Conservation (phyloP, 1,140 invertebrate species). For the Drosophila sproati region DNA sequence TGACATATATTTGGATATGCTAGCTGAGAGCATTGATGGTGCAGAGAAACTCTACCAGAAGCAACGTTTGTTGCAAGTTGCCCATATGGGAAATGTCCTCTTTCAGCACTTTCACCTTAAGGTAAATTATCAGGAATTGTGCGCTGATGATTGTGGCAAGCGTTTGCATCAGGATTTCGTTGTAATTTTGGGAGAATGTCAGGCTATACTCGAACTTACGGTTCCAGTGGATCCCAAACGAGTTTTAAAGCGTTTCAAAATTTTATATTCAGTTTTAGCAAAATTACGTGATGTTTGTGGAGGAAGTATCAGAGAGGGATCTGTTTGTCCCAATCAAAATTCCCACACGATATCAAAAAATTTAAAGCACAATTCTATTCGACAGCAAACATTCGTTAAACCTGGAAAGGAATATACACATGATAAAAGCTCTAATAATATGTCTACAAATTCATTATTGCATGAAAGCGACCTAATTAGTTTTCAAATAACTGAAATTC, state of each 20-base stretch:
- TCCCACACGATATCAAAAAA: slow-evolving; percentile 6
- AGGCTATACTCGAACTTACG: slow-evolving; percentile 53
- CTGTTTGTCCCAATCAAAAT: slow-evolving; percentile 4
- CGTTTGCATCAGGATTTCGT: slow-evolving; percentile 64
- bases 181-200: slow-evolving; percentile 67
- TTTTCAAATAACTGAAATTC: slow-evolving; percentile 56
- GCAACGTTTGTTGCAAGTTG: slow-evolving; percentile 25
- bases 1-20: slow-evolving; percentile 62
- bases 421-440: not conserved
- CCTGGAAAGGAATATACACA: not conserved
- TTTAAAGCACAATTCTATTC: not conserved
- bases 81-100: slow-evolving; percentile 67
- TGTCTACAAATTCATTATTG: not conserved
- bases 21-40: slow-evolving; percentile 41
- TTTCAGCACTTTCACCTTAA: slow-evolving; percentile 63
- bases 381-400: slow-evolving; percentile 31
- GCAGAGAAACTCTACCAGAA: slow-evolving; percentile 40
- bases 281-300: slow-evolving; percentile 62
- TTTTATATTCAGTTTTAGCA: slow-evolving; percentile 65
- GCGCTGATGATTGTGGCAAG: slow-evolving; percentile 14
- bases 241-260: slow-evolving; percentile 75
- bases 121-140: slow-evolving; percentile 49
- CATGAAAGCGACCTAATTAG: slow-evolving; percentile 52
- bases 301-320: not conserved
- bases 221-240: slow-evolving; percentile 54